These are phyloP conservation scores for Tyto alba DNA, from an alignment of 2,113 vertebrate species.

Conservation along the genomic window DNA sequence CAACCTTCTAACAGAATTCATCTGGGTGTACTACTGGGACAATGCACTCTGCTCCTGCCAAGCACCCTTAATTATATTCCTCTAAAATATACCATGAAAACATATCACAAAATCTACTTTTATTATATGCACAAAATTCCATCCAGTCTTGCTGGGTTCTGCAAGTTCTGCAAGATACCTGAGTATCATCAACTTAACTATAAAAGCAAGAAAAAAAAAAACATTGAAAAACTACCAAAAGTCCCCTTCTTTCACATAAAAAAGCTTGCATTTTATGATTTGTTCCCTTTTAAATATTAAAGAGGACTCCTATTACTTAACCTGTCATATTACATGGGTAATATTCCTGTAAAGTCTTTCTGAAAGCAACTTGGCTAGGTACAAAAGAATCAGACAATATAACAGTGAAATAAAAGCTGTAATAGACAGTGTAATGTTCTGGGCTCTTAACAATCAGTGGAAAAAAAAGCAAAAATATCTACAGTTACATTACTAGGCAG, in stretches of 20 bases:
- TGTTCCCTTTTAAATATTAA: not conserved
- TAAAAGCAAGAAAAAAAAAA: not conserved
- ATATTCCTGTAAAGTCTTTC: not conserved
- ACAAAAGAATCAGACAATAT: not conserved
- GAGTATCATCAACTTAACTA: not conserved
- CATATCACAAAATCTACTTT: not conserved
- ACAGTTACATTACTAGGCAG: not conserved
- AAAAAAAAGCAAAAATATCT: not conserved
- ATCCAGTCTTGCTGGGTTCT: not conserved
- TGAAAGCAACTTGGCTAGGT: not conserved
- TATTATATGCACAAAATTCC: not conserved
- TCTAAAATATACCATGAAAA: not conserved
- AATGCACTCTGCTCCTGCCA: not conserved
- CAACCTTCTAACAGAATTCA: not conserved
- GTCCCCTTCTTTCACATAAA: fast-evolving
- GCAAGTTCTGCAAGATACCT: not conserved
- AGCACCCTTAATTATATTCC: not conserved
- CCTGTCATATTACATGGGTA: not conserved
- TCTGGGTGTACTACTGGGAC: not conserved
- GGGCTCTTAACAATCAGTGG: not conserved
- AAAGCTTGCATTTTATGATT: not conserved
- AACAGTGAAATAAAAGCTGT: not conserved
- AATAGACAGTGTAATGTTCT: not conserved
- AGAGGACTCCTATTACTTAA: not conserved
- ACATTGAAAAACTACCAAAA: not conserved